Evolutionary conservation across 2,113 vertebrate genomes (phyloP).

Genomic region (Caranx ignobilis): DNA sequence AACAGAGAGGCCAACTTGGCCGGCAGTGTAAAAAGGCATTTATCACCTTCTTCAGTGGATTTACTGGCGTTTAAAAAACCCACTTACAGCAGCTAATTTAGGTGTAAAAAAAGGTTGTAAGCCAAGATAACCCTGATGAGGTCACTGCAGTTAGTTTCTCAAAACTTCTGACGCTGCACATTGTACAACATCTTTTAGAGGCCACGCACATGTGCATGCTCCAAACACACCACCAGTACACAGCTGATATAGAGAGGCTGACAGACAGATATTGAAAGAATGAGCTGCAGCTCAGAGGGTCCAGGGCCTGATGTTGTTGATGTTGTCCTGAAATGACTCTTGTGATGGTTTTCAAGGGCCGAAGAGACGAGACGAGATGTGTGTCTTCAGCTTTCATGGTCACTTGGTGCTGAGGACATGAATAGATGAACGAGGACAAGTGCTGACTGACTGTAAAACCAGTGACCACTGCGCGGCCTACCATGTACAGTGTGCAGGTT

Average conservation of each 20-base stretch:
- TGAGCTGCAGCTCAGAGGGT: not conserved
- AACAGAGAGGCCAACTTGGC: no score
- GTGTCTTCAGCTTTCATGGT: conserved; percentile 11
- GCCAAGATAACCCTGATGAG: no score
- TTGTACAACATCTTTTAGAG: no score
- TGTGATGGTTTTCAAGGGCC: not conserved
- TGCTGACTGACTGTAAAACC: not conserved
- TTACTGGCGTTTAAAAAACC: no score
- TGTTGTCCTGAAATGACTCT: not conserved
- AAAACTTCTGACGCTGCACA: no score
- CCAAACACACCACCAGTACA: not conserved
- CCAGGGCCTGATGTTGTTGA: not conserved
- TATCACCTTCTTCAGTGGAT: no score
- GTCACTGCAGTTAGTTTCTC: no score
- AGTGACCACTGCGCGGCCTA: not conserved
- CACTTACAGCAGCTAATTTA: no score
- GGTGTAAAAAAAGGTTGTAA: no score
- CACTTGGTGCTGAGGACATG: not conserved
- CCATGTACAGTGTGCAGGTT: not conserved
- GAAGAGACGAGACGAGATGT: not conserved
- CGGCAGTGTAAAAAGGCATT: no score
- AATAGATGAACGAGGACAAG: not conserved
- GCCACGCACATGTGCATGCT: no score
- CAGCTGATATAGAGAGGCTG: not conserved
- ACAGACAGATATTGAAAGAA: not conserved